These are phyloP conservation scores for Oreochromis grahami DNA, from an alignment of 2,797 vertebrate species.

Conservation along the genomic window DNA sequence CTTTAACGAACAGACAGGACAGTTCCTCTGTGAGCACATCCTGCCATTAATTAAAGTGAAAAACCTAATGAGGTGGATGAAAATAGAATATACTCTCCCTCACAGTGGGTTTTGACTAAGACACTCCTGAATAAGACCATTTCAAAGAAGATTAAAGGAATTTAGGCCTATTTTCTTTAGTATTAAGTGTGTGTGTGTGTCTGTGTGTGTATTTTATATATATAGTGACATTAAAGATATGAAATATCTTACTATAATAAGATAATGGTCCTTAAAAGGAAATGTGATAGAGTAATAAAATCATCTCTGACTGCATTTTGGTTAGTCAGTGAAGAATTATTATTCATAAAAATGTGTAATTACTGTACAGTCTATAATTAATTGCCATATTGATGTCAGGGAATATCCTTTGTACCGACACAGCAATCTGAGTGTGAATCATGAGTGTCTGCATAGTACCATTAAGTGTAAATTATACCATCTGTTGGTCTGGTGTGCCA, in stretches of 20 bases:
- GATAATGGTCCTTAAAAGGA: not conserved
- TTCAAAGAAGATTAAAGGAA: conserved; percentile 35
- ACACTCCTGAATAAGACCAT: conserved; percentile 15
- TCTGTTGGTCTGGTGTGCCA: not conserved
- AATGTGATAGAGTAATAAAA: conserved; percentile 7
- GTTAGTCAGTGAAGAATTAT: not conserved
- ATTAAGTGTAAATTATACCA: conserved; percentile 4
- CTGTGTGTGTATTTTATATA: not conserved
- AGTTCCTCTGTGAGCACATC: conserved; percentile 60
- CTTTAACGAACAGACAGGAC: conserved; percentile 52
- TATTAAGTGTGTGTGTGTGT: not conserved
- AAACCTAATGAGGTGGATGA: conserved; percentile 65
- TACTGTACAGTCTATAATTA: conserved; percentile 3
- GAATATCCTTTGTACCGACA: not conserved
- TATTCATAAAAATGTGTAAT: conserved; percentile 8
- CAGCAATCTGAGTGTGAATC: not conserved
- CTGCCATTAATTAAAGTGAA: conserved; percentile 73
- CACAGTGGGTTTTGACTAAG: conserved; percentile 19
- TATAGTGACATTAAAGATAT: not conserved
- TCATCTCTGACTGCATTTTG: not conserved
- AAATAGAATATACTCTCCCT: conserved; percentile 63
- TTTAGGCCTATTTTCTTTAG: not conserved
- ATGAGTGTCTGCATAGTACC: not conserved
- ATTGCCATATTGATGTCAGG: conserved; percentile 5
- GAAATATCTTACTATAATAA: not conserved